These are phyloP conservation scores for Chrysolina americana DNA, from an alignment of 2,888 invertebrate species.

Conservation along the genomic window DNA sequence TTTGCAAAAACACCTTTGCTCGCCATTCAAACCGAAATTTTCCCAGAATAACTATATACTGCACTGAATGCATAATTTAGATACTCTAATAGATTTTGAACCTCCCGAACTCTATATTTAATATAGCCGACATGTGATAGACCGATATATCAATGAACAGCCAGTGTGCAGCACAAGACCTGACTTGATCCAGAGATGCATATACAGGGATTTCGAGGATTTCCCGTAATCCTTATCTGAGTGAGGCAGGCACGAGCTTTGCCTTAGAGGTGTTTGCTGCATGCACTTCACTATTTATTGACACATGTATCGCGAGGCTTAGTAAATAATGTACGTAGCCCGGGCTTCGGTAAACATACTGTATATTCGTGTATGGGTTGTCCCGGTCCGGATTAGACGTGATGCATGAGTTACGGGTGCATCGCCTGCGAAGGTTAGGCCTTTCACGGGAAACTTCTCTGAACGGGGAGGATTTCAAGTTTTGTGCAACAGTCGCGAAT, in stretches of 20 bases:
- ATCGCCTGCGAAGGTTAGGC: background rate
- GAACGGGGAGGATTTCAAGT: conserved; percentile 2
- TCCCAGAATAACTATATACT: too few species aligned
- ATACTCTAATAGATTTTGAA: too few species aligned
- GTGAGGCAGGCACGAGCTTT: conserved; percentile 58
- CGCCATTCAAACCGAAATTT: too few species aligned
- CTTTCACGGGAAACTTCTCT: conserved; percentile 1
- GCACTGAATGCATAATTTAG: too few species aligned
- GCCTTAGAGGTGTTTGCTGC: conserved; percentile 59
- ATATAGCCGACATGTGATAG: conserved; percentile 33
- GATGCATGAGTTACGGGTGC: background rate
- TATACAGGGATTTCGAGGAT: conserved; percentile 49
- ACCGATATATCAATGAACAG: conserved; percentile 47
- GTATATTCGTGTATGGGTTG: conserved; percentile 28
- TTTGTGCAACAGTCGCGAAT: too few species aligned
- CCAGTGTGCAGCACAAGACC: conserved; percentile 43
- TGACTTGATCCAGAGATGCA: conserved; percentile 53
- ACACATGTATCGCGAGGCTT: conserved; percentile 57
- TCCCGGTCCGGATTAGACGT: conserved; percentile 8
- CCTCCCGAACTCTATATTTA: background rate
- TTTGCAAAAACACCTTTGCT: too few species aligned
- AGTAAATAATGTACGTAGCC: conserved; percentile 55
- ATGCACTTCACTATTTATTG: conserved; percentile 60
- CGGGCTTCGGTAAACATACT: conserved; percentile 38
- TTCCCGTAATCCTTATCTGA: conserved; percentile 59